Base-by-base conservation (phyloP, 2,113 vertebrate genomes). In the Heloderma charlesbogerti region DNA sequence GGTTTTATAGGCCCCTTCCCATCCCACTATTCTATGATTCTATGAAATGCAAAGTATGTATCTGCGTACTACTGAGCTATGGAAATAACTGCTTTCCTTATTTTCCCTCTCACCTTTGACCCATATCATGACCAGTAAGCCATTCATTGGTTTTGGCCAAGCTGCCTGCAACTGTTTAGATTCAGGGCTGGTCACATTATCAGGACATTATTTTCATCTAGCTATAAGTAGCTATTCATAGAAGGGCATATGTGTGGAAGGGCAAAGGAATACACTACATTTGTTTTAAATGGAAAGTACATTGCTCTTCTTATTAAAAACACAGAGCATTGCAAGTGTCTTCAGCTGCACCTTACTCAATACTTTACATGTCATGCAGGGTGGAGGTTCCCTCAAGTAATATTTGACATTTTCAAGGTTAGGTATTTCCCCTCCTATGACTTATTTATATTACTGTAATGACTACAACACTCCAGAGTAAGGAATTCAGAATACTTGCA, bases 401-500 rank as follows among this genome's bases (percentile, higher is more conserved):
- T 45, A 78, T 22, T 43, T 43, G 75, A 78, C 43, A 87, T n/a
- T 57, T 74, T 48, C 48, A 87, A 75, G 6, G 29, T 75, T 54
- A n/a, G n/a, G n/a, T 31, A 6, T 25, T 27, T 15, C 1, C 79
- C 34, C 72, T 1, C 18, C 25, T 31, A 57, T 37, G 12, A 48
- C n/a, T 13, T 66, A 34, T 84, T 86, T 87, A 75, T 75, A 57
- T 87, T 57, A 75, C 48, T 81, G 27, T 87, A 60, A 40, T 75
- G 7, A 74, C 27, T 57, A 15, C 51, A 87, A 40, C 48, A 57
- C n/a, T 75, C n/a, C 25, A 75, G 25, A 29, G 48, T 72, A 54
- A 25, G 31, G 40, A n/a, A 48, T 37, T 57, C 69, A 40, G 48
- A 60, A 57, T 37, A 40, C 72, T 60, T 60, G n/a, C 37, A 87